Percentiles rank a stretch among this genome's conserved stretches.
These are phyloP conservation scores for Platyscapa corneri DNA, from an alignment of 1,140 invertebrate genomes.

Conservation along the genomic window DNA sequence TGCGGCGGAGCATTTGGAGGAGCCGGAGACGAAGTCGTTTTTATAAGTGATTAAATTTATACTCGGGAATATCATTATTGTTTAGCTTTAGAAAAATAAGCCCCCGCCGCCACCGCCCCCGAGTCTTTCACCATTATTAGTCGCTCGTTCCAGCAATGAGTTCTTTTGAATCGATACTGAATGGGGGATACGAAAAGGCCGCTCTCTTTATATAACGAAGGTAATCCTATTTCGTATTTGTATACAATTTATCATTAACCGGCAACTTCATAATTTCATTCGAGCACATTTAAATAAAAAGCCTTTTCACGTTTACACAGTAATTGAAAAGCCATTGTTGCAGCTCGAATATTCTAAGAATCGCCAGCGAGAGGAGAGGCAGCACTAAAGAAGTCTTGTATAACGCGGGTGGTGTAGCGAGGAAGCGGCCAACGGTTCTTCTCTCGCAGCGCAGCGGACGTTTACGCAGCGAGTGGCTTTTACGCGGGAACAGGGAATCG, in stretches of 20 bases:
- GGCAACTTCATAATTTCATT: neutral
- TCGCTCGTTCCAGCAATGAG: neutral
- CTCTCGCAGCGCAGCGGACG: neutral
- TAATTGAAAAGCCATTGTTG: constrained; percentile 12
- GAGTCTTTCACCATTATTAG: neutral
- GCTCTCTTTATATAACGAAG: neutral
- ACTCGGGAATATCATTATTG: no score
- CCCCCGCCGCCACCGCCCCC: no score
- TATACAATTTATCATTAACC: constrained; percentile 8
- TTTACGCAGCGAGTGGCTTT: constrained; percentile 4
- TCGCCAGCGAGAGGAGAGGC: neutral
- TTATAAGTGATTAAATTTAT: neutral
- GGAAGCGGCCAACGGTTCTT: neutral
- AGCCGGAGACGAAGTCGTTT: no score
- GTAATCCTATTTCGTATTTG: neutral
- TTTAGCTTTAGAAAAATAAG: neutral
- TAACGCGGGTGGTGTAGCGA: neutral
- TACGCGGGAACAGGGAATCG: neutral
- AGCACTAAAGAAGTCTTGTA: neutral
- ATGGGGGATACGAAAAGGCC: neutral
- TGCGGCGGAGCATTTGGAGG: no score
- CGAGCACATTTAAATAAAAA: neutral
- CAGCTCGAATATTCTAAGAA: neutral
- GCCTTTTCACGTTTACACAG: neutral
- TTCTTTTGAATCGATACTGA: neutral